Base-by-base conservation (phyloP, 53 echinoderm and acorn worm species). In the Arbacia lixula region DNA sequence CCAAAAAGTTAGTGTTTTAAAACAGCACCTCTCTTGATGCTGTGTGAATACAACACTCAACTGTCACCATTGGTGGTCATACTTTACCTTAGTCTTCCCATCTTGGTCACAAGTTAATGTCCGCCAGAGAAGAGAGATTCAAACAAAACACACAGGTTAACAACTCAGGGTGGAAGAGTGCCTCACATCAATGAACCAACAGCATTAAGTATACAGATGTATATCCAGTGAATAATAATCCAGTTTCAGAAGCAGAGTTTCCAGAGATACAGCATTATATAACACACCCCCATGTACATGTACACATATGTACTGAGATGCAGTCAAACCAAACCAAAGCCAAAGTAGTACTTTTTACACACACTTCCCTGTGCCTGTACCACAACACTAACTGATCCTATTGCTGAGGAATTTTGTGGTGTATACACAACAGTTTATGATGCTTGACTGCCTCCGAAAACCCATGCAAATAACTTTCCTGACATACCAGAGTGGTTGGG, bases 391-490 rank as follows among this genome's bases (percentile, higher is more conserved):
- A 69, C 69, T 69, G 69, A 69, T 66, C 36, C 43, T 27, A 41
- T 25, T 20, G n/a, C n/a, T n/a, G n/a, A n/a, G 43, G 43, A 20
- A 38, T 24, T 6, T 37, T 67, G 31, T 39, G 19, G 46, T 69
- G 69, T 69, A 21, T 57, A 74, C 49, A 74, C 74, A 74, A 74
- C 50, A 53, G 50, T 74, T 74, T 52, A 52, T 19, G 74, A 74
- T 34, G 74, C 74, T 74, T 74, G 43, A 74, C 33, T 74, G 52
- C 42, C 74, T 49, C 33, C 74, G 9, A 74, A 74, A 46, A 74
- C n/a, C 53, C 74, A 74, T 53, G 74, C 74, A 53, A 74, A 74
- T 74, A 74, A 74, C 74, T 74, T 74, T 74, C 74, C 46, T 34
- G 51, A 33, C 74, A 74, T 74, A 74, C 74, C 74, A 53, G 74